Conservation (phyloP, 2,797 vertebrate genomes). For the Anolis apletophallus region DNA sequence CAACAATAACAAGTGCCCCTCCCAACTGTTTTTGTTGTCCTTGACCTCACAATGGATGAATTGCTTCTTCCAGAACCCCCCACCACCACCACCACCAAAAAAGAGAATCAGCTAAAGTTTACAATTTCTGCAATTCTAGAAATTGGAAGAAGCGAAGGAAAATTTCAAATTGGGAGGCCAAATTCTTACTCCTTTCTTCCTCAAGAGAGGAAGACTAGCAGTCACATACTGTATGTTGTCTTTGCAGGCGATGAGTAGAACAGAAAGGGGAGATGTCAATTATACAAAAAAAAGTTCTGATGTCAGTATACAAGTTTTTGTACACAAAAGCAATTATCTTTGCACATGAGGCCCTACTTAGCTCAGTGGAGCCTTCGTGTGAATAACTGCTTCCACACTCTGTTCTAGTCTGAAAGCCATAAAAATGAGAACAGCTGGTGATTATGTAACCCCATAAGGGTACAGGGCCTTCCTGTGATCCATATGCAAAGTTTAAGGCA, state of each 20-base stretch:
- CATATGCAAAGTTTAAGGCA: conserved; percentile 18
- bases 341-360: not conserved
- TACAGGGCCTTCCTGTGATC: conserved; percentile 20
- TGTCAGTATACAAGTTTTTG: not conserved
- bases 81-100: too few species aligned
- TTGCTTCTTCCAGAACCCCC: too few species aligned
- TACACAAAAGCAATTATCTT: not conserved
- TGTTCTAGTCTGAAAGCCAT: conserved; percentile 5
- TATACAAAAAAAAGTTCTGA: not conserved
- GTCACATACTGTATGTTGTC: not conserved
- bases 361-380: not conserved
- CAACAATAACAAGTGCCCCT: too few species aligned
- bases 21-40: too few species aligned
- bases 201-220: not conserved
- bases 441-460: conserved; percentile 21
- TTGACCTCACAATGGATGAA: too few species aligned
- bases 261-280: not conserved
- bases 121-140: too few species aligned
- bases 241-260: not conserved
- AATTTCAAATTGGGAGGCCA: too few species aligned
- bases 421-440: conserved; percentile 27
- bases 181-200: too few species aligned
- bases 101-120: too few species aligned
- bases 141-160: too few species aligned
- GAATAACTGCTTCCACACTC: not conserved